Base-by-base conservation (phyloP, 2,113 vertebrate species). In the Mandrillus leucophaeus region DNA sequence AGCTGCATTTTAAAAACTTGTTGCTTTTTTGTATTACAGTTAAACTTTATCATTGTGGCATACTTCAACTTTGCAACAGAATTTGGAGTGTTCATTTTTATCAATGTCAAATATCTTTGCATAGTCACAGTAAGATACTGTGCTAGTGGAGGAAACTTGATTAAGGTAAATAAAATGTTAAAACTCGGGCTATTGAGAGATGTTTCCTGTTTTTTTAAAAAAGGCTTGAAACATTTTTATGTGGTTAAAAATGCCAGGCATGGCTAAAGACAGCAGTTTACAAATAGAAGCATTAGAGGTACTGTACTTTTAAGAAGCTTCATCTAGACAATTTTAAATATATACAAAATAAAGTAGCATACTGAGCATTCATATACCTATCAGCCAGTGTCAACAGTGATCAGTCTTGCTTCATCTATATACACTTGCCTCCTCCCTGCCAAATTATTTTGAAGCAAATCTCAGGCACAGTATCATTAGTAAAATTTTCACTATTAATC, bases 71-170 rank as follows among this genome's bases (percentile, higher is more conserved):
- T 38, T 72, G 30, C 45, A 61, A 75, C 66, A 96, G 86, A 96
- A 89, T 90, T 57, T 96, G 75, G 45, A 95, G 40, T 90, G 78
- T 76, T 94, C 17, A 61, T 73, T 87, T 96, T 95, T 97, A 59
- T 96, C 73, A 72, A 12, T 82, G 43, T 93, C 83, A 93, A 78
- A 43, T 94, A 59, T 55, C 14, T 93, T 95, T 89, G 45, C 52
- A 50, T 79, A 88, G 73, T 85, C 12, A 76, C 90, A 95, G 50
- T 80, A 90, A 94, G 52, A 72, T 64, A 45, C 11, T 78, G 45
- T 94, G 73, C 52, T 81, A 23, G 80, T 97, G 45, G 38, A 80
- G n/a, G 61, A 75, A 88, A 75, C 45, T 88, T 59, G 38, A 43
- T 92, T 92, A 96, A 92, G 52, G n/a, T 87, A 96, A 72, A 61